These are phyloP conservation scores for Oedothorax gibbosus DNA, from an alignment of 1,140 invertebrate genomes.

Conservation along the genomic window DNA sequence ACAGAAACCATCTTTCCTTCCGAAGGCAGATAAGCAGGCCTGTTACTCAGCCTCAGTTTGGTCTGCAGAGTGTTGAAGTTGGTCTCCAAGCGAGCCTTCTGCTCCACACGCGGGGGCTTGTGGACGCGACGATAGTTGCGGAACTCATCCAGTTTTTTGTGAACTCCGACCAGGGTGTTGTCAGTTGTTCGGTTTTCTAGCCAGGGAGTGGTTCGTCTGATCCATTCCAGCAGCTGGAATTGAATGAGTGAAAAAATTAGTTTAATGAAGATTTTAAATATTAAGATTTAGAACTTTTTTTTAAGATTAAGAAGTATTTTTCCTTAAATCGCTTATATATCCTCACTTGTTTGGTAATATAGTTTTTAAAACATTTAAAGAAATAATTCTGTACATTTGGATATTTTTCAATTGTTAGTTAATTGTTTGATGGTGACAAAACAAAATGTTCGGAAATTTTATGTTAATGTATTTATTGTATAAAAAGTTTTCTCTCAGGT, in stretches of 20 bases:
- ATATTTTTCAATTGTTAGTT: too few relatives aligned
- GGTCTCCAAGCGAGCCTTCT: slow-evolving; percentile 97
- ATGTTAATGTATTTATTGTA: too few relatives aligned
- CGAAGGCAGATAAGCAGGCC: slow-evolving; percentile 98
- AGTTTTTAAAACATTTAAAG: too few relatives aligned
- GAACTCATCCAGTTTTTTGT: slow-evolving; percentile 98
- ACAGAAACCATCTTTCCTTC: slow-evolving; percentile 98
- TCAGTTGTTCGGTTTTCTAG: slow-evolving; percentile 96
- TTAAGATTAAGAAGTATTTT: neutral
- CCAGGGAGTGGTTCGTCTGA: slow-evolving; percentile 97
- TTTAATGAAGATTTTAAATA: neutral
- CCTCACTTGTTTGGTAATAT: too few relatives aligned
- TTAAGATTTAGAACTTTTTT: neutral
- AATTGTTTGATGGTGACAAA: too few relatives aligned
- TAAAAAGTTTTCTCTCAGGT: too few relatives aligned
- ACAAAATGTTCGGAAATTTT: too few relatives aligned
- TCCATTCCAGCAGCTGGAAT: slow-evolving; percentile 93
- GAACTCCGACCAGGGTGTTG: slow-evolving; percentile 95
- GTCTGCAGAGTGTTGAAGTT: slow-evolving; percentile 99
- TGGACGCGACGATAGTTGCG: slow-evolving; percentile 97
- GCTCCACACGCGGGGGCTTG: slow-evolving; percentile 98
- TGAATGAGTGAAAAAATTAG: neutral
- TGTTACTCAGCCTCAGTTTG: slow-evolving; percentile 93
- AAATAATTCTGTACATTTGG: too few relatives aligned
- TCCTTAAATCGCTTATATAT: too few relatives aligned